Base-by-base conservation (phyloP, 2,797 vertebrate genomes). In the Macroramphosus scolopax region DNA sequence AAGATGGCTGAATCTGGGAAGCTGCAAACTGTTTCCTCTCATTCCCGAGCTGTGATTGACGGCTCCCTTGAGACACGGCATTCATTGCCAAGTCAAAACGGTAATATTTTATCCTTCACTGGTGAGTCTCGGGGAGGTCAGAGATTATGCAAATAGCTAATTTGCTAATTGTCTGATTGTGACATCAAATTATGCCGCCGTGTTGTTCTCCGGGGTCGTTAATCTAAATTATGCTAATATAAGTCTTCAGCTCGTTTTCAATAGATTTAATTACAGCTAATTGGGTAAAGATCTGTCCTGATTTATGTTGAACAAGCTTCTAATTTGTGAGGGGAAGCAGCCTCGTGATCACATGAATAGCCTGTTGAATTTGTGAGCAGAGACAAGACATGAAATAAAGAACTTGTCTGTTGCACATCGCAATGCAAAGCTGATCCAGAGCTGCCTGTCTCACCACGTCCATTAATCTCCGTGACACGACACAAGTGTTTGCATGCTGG, bases 401-500 rank as follows among this genome's bases (percentile, higher is more conserved):
- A 6, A 1, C 40, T 1, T 26, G 8, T 10, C 4, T 32, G n/a
- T 10, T 2, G 28, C 4, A 29, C 11, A 29, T 29, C 28, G 2
- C 10, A 11, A n/a, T n/a, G n/a, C n/a, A n/a, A n/a, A n/a, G n/a
- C n/a, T n/a, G n/a, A n/a, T n/a, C n/a, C 28, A 16, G 36, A 31
- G 71, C 76, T 51, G 56, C 51, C 54, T 42, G 8, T 52, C 55
- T 50, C 57, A 43, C 17, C 58, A 12, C 1, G 58, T 52, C 63
- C 69, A 81, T 90, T 80, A 76, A 84, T 90, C 82, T 72, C 24
- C 0, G 76, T 72, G 85, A 74, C 48, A 72, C 81, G 53, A 83
- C 84, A 88, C 82, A 67, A 78, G 76, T 80, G 71, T 85, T 88
- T 77, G 72, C 75, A 86, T 79, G 74, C 55, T 88, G 80, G 84